Conservation (phyloP, 2,797 vertebrate genomes). For the Hephaestus fuliginosus region DNA sequence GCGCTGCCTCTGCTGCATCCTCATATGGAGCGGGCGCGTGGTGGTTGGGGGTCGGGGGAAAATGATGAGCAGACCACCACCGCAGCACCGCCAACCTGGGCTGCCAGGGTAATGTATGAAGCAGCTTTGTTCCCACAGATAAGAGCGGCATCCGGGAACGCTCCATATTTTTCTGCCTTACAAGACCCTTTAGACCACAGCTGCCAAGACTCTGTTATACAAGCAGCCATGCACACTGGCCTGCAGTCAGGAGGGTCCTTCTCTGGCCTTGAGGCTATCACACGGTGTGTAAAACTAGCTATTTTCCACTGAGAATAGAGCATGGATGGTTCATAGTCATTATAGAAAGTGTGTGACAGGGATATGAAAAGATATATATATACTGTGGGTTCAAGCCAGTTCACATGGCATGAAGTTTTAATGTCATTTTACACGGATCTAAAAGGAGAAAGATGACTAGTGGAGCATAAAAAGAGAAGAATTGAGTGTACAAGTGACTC, state of each 20-base stretch:
- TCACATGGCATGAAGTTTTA: neutral
- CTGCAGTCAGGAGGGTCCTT: slow-evolving; percentile 38
- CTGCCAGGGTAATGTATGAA: slow-evolving; percentile 28
- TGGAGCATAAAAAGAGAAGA: neutral
- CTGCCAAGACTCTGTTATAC: slow-evolving; percentile 60
- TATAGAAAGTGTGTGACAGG: slow-evolving; percentile 27
- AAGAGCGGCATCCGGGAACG: slow-evolving; percentile 54
- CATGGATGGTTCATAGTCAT: slow-evolving; percentile 12
- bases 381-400: slow-evolving; percentile 29
- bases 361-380: slow-evolving; percentile 39
- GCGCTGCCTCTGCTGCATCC: neutral
- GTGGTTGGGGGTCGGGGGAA: neutral
- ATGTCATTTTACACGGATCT: neutral
- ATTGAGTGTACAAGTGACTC: too few relatives aligned
- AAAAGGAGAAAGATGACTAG: neutral
- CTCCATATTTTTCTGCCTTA: slow-evolving; percentile 47
- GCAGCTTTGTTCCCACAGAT: slow-evolving; percentile 56
- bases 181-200: slow-evolving; percentile 56
- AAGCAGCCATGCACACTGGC: slow-evolving; percentile 54
- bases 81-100: neutral
- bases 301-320: slow-evolving; percentile 25
- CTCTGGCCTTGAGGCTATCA: slow-evolving; percentile 30
- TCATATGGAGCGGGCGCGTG: neutral
- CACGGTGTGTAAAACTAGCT: slow-evolving; percentile 17
- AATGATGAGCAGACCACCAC: slow-evolving; percentile 54